phyloP scores from a whole-genome alignment of 2,888 invertebrate species.

The Nymphalis urticae region DNA sequence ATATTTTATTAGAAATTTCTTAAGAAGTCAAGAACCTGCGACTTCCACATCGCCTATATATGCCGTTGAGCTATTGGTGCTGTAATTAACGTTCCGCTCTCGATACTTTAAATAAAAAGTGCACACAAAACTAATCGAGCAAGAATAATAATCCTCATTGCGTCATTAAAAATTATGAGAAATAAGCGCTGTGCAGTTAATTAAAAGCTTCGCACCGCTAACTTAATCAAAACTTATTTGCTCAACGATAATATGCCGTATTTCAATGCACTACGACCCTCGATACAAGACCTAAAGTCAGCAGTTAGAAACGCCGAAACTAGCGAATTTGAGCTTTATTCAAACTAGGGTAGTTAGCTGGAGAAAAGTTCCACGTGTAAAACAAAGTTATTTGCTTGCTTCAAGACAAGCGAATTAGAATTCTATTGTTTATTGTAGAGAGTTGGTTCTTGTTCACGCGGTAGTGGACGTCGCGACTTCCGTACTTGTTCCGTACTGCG shows the following conservation, averaged over 20 bases:
- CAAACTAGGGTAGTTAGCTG: slow-evolving; percentile 8
- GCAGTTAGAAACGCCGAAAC: slow-evolving; percentile 8
- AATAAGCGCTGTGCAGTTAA: slow-evolving; percentile 17
- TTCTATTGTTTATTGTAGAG: slow-evolving; percentile 28
- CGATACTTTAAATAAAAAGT: slow-evolving; percentile 1
- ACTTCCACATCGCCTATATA: too few relatives aligned
- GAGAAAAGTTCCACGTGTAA: slow-evolving; percentile 20
- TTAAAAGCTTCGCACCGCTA: slow-evolving; percentile 21
- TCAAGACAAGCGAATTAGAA: slow-evolving; percentile 28
- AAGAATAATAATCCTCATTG: slow-evolving; percentile 16
- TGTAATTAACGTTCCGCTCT: not conserved
- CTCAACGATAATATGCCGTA: not conserved
- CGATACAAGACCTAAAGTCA: not conserved
- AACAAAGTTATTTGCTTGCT: slow-evolving; percentile 17
- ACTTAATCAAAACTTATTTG: not conserved
- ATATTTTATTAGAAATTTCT: too few relatives aligned
- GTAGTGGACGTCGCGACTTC: slow-evolving; percentile 27
- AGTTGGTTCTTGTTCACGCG: slow-evolving; percentile 34
- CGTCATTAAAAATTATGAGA: slow-evolving; percentile 25
- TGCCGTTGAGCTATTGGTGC: too few relatives aligned
- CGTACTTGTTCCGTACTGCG: slow-evolving; percentile 40
- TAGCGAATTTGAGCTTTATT: slow-evolving; percentile 34
- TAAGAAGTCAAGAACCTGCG: too few relatives aligned
- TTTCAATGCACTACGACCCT: not conserved
- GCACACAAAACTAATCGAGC: slow-evolving; percentile 19